phyloP scores from a whole-genome alignment of 2,888 invertebrate species.

The Drosophila phalerata region DNA sequence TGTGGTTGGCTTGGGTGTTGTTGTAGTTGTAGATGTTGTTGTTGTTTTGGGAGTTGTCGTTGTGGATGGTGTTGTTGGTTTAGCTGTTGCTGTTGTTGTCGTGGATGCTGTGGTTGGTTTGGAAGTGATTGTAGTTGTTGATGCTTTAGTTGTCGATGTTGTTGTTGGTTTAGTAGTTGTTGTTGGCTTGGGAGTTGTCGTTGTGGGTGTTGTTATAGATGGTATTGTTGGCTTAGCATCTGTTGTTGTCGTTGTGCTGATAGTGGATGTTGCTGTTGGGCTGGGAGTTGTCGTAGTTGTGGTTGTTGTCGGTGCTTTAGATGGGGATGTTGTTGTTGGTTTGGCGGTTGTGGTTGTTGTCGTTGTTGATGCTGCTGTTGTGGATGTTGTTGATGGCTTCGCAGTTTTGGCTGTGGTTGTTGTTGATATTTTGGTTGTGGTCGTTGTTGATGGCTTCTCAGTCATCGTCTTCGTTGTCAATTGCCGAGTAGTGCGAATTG shows the following conservation, averaged over 20 bases:
- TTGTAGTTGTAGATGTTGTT: neutral
- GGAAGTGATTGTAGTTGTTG: neutral
- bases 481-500: conserved; percentile 14
- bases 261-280: neutral
- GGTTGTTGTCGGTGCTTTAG: neutral
- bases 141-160: neutral
- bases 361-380: neutral
- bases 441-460: conserved; percentile 2
- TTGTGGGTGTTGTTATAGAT: neutral
- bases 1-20: neutral
- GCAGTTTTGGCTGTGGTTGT: neutral
- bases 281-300: neutral
- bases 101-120: neutral
- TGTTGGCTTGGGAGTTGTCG: conserved; percentile 1
- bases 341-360: neutral
- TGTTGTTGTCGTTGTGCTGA: neutral
- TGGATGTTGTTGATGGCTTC: neutral
- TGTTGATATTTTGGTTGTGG: neutral
- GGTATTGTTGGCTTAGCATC: neutral
- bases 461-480: conserved; percentile 10
- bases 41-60: neutral
- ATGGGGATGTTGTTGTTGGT: neutral
- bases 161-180: neutral
- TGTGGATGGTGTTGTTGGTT: neutral
- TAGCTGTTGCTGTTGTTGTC: neutral